These are phyloP conservation scores for Clarias magur DNA, from an alignment of 2,113 vertebrate species.

Conservation along the genomic window DNA sequence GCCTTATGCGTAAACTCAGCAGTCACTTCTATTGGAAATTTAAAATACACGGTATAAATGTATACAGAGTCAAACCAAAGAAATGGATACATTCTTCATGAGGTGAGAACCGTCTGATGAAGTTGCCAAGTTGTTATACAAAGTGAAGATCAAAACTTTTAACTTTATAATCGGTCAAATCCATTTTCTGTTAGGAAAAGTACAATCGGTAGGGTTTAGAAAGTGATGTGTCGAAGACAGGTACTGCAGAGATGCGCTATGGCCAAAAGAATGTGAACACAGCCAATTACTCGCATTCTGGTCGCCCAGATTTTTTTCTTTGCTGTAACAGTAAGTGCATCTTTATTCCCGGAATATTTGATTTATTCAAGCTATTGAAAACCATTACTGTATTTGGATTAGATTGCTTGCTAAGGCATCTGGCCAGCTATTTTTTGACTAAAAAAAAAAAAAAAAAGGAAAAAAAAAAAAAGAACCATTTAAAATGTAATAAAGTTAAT, in stretches of 20 bases:
- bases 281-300: too few relatives aligned
- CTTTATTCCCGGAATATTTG: not conserved
- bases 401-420: too few relatives aligned
- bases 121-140: too few relatives aligned
- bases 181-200: not conserved
- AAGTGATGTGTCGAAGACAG: not conserved
- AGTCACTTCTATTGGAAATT: too few relatives aligned
- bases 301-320: not conserved
- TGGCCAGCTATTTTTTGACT: too few relatives aligned
- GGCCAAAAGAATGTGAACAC: not conserved
- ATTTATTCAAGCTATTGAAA: not conserved
- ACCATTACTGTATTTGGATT: not conserved
- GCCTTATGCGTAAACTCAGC: too few relatives aligned
- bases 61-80: too few relatives aligned
- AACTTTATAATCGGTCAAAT: not conserved
- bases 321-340: not conserved
- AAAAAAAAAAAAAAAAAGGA: too few relatives aligned
- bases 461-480: too few relatives aligned
- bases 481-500: not conserved
- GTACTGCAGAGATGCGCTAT: not conserved
- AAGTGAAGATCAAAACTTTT: not conserved
- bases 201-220: not conserved
- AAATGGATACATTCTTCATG: too few relatives aligned
- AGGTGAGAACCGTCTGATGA: too few relatives aligned
- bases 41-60: too few relatives aligned